Base-by-base conservation (phyloP, 2,888 invertebrate species). In the Antheraea yamamai region DNA sequence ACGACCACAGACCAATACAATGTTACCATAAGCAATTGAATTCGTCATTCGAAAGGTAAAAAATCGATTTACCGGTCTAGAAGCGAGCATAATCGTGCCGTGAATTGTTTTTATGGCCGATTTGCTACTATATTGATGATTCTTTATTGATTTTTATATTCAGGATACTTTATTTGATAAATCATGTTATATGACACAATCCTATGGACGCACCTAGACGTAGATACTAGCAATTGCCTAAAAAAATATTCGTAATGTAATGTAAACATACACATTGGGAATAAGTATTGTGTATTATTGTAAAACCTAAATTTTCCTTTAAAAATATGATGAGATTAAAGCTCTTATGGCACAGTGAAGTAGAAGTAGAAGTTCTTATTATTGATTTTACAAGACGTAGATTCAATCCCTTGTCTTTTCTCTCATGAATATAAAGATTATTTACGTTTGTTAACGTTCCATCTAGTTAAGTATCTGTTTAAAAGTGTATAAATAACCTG, bases 31-130 rank as follows among this genome's bases (percentile, higher is more conserved):
- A 88, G 88, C 88, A 87, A 90, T 91, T 84, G 84, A 85, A 89
- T 89, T 87, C 87, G 83, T 89, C 88, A 89, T 90, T 89, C 80
- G 78, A 85, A 79, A 81, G 80, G 84, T 87, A 86, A 87, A 84
- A 86, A 88, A 90, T 89, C 91, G 89, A 89, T 91, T 89, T 85
- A 89, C 84, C 82, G 79, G 82, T 84, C 83, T 87, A 85, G 87
- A 86, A 88, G 88, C 86, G 86, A 86, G 87, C 85, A 87, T 89
- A 88, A 89, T 87, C 87, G 87, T 84, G 85, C 80, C 80, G 82
- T 82, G 85, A 90, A 91, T 91, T 86, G 90, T 80, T 90, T 91
- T 90, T 90, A 91, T 89, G 81, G 85, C 79, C 91, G 81, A 89
- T 89, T 87, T 84, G 87, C 88, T 90, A 87, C 89, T 83, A 85